Base-by-base conservation (phyloP, 2,888 invertebrate genomes). In the Cantharis flavilabris region DNA sequence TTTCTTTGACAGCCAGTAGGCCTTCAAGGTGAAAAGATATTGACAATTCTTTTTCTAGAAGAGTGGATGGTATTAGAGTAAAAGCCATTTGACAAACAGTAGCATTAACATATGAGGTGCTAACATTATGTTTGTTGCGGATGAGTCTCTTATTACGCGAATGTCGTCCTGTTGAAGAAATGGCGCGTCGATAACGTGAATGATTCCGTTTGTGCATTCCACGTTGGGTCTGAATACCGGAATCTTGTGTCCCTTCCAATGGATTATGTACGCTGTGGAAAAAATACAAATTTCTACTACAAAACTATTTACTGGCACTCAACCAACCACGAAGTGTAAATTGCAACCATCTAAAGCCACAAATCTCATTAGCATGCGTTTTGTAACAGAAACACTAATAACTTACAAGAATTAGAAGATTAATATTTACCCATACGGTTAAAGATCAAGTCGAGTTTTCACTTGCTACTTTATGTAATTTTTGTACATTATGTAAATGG, bases 141-240 rank as follows among this genome's bases (percentile, higher is more conserved):
- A 83, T 9, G 49, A 49, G n/a, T 88, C 87, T 33, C 87, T 88
- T 75, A 92, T 93, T 76, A 95, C 94, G 81, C 92, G 91, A 80
- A 97, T 93, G 88, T 98, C 97, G 84, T 93, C 94, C 84, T 95
- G 95, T 85, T 93, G 92, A 78, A 97, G 90, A 86, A 98, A 93
- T 5, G 97, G 97, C 82, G 92, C 92, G 86, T 97, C 97, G 85
- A 98, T 97, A 80, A 97, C 96, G 88, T 98, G 98, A 83, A 98
- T 97, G 83, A 97, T 95, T 72, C 98, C 98, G 87, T 98, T 98
- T 88, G 96, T 97, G 88, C 98, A 98, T 85, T 96, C 96, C 4
- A 98, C 96, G 88, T 98, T 97, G 23, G 98, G 96, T 81, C 97
- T 93, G 88, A 94, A 94, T 70, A 97, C 95, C 84, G 93, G 93